Percentiles rank a stretch among this genome's conserved stretches.
phyloP scores from a whole-genome alignment of 2,888 invertebrate genomes.

The Malthinus flaveolus region DNA sequence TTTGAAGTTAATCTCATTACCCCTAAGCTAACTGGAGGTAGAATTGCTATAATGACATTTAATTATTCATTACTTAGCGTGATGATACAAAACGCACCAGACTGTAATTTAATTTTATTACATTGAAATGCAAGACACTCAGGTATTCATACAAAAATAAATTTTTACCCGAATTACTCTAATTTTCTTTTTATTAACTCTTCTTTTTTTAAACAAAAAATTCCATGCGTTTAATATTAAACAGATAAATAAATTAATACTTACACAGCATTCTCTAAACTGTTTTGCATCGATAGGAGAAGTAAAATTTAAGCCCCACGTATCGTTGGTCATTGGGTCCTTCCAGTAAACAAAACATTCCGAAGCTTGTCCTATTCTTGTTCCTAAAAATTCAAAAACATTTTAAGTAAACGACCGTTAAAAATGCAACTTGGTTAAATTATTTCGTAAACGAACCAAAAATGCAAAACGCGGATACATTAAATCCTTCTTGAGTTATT shows the following conservation, averaged over 20 bases:
- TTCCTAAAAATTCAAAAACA: constrained; percentile 65
- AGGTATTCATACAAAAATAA: not conserved
- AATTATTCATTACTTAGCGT: not conserved
- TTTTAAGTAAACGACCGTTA: too few species aligned
- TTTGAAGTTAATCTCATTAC: not conserved
- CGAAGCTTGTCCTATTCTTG: constrained; percentile 94
- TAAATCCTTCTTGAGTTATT: too few species aligned
- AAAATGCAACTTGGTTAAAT: too few species aligned
- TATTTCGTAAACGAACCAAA: too few species aligned
- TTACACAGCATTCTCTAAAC: constrained; percentile 95
- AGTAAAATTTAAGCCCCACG: constrained; percentile 98
- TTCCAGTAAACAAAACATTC: constrained; percentile 99
- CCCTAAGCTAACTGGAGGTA: not conserved
- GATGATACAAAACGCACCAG: constrained; percentile 1
- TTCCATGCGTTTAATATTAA: not conserved
- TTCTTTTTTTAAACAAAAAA: not conserved
- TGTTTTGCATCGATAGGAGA: constrained; percentile 97
- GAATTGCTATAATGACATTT: constrained; percentile 4
- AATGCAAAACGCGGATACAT: too few species aligned
- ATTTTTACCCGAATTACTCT: not conserved
- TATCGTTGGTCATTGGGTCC: constrained; percentile 94
- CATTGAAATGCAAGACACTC: constrained; percentile 1
- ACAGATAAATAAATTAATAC: constrained; percentile 58
- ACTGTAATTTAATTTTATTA: constrained; percentile 2
- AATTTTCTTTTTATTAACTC: not conserved